Conservation (phyloP, 2,888 invertebrate genomes). For the Saturnia japonica region DNA sequence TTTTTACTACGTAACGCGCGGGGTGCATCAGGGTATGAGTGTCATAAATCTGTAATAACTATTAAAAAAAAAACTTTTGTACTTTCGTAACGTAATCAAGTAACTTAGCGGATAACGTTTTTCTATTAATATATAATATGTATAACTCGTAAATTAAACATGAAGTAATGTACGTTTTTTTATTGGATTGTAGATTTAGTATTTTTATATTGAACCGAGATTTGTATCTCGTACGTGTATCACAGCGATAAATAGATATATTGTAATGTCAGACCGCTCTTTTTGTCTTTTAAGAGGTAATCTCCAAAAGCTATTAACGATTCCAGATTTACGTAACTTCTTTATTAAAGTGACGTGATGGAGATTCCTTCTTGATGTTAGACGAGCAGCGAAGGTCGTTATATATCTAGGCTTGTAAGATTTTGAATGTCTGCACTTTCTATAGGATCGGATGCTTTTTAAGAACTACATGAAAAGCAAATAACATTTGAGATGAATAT, state of each 20-base stretch:
- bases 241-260: slow-evolving; percentile 79
- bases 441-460: slow-evolving; percentile 66
- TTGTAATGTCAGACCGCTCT: slow-evolving; percentile 58
- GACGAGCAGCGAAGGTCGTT: slow-evolving; percentile 51
- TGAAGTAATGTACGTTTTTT: slow-evolving; percentile 76
- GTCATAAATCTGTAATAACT: slow-evolving; percentile 77
- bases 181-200: slow-evolving; percentile 77
- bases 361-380: slow-evolving; percentile 58
- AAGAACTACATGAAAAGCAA: slow-evolving; percentile 38
- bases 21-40: slow-evolving; percentile 82
- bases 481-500: background rate
- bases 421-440: slow-evolving; percentile 62
- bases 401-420: slow-evolving; percentile 64
- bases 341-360: slow-evolving; percentile 30
- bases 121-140: slow-evolving; percentile 72
- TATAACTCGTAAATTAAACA: slow-evolving; percentile 70
- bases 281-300: slow-evolving; percentile 57
- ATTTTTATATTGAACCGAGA: slow-evolving; percentile 75
- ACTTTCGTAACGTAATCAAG: slow-evolving; percentile 75
- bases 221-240: slow-evolving; percentile 74
- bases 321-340: slow-evolving; percentile 20
- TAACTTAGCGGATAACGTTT: slow-evolving; percentile 75
- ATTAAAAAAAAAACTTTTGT: slow-evolving; percentile 64
- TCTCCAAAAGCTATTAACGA: slow-evolving; percentile 32
- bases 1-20: slow-evolving; percentile 73